Percentiles rank a stretch among this genome's conserved stretches.
Evolutionary conservation across 2,888 invertebrate species (phyloP).

Genomic region (Limnephilus marmoratus): DNA sequence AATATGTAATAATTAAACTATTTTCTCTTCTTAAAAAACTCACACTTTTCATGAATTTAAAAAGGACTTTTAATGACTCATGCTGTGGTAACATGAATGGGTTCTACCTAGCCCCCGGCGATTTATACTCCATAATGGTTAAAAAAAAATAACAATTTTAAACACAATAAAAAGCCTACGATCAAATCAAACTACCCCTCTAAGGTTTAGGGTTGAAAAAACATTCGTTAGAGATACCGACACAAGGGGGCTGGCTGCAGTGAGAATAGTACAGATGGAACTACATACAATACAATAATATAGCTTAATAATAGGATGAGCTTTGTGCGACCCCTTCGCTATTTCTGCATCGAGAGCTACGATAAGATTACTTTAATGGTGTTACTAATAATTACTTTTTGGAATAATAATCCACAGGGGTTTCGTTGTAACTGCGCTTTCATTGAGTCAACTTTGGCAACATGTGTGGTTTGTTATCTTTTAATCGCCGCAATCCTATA

Average conservation of each 20-base stretch:
- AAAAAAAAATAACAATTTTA: neutral
- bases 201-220: constrained; percentile 33
- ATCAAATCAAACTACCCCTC: constrained; percentile 11
- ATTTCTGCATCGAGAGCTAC: constrained; percentile 40
- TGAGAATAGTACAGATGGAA: constrained; percentile 9
- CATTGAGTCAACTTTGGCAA: constrained; percentile 9
- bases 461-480: constrained; percentile 20
- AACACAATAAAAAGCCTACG: neutral
- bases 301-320: constrained; percentile 20
- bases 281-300: constrained; percentile 18
- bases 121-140: neutral
- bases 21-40: no score
- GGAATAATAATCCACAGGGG: constrained; percentile 14
- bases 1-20: no score
- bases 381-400: constrained; percentile 45
- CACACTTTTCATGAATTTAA: neutral
- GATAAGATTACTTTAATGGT: constrained; percentile 47
- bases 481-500: neutral
- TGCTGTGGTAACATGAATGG: neutral
- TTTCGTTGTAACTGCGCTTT: neutral
- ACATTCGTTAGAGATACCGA: constrained; percentile 22
- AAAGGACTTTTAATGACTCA: neutral
- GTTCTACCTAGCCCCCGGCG: neutral
- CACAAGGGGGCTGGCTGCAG: neutral
- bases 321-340: constrained; percentile 23